phyloP scores from a whole-genome alignment of 2,797 vertebrate genomes.

The Eulemur coronatus region DNA sequence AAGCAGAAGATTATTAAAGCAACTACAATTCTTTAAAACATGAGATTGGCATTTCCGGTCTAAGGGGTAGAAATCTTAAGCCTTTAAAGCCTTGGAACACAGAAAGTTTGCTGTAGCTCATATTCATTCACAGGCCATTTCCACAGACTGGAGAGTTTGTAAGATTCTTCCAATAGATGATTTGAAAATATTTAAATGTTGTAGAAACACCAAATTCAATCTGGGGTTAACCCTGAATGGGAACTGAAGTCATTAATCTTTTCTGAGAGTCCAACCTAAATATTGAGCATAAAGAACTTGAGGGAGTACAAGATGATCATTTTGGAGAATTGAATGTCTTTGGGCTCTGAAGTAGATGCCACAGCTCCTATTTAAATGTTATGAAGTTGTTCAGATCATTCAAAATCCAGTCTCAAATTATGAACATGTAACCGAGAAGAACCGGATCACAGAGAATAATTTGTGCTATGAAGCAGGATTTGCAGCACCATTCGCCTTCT shows the following conservation, averaged over 20 bases:
- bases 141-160: neutral
- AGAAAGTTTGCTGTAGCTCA: slow-evolving; percentile 31
- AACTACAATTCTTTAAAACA: slow-evolving; percentile 30
- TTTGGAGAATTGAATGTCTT: slow-evolving; percentile 16
- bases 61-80: slow-evolving; percentile 31
- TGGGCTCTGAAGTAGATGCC: neutral
- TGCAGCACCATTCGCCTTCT: neutral
- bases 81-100: neutral
- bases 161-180: neutral
- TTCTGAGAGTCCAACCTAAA: slow-evolving; percentile 39
- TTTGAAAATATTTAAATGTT: slow-evolving; percentile 43
- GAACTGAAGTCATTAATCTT: neutral
- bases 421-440: neutral
- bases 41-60: slow-evolving; percentile 26
- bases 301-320: slow-evolving; percentile 17
- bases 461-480: neutral
- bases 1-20: neutral
- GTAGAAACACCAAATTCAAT: neutral
- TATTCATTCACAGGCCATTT: slow-evolving; percentile 20
- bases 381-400: neutral
- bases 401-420: slow-evolving; percentile 28
- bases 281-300: neutral
- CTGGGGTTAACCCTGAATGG: neutral
- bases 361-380: slow-evolving; percentile 32
- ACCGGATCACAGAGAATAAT: neutral